Percentiles rank a stretch among this genome's conserved stretches.
Evolutionary conservation across 2,113 vertebrate species (phyloP).

Genomic region (Promerops cafer): DNA sequence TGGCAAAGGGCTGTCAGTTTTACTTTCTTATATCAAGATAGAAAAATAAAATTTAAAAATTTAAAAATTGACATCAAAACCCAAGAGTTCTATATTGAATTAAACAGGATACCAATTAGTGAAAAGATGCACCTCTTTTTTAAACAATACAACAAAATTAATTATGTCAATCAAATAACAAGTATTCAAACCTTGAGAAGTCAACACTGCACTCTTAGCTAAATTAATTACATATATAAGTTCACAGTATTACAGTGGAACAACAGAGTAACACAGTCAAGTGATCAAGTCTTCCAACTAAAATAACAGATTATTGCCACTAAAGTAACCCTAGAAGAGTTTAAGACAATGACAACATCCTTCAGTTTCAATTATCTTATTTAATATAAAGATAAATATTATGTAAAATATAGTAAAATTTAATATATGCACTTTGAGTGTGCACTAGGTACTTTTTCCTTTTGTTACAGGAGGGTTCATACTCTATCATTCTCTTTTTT

Average conservation of each 20-base stretch:
- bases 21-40: not conserved
- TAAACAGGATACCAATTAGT: not conserved
- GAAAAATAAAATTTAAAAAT: not conserved
- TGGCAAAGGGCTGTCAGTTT: not conserved
- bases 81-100: not conserved
- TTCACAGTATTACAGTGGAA: not conserved
- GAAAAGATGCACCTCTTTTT: not conserved
- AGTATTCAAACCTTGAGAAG: not conserved
- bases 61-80: not conserved
- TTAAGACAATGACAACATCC: not conserved
- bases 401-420: too few species aligned
- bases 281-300: not conserved
- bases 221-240: not conserved
- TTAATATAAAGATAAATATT: not conserved
- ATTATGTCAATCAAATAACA: not conserved
- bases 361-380: not conserved
- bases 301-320: not conserved
- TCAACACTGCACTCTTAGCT: not conserved
- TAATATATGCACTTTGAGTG: not conserved
- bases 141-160: not conserved
- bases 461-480: not conserved
- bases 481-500: not conserved
- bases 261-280: not conserved
- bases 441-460: not conserved
- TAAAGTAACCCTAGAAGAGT: not conserved